Conservation (phyloP, 2,797 vertebrate genomes). For the Trichosurus vulpecula region DNA sequence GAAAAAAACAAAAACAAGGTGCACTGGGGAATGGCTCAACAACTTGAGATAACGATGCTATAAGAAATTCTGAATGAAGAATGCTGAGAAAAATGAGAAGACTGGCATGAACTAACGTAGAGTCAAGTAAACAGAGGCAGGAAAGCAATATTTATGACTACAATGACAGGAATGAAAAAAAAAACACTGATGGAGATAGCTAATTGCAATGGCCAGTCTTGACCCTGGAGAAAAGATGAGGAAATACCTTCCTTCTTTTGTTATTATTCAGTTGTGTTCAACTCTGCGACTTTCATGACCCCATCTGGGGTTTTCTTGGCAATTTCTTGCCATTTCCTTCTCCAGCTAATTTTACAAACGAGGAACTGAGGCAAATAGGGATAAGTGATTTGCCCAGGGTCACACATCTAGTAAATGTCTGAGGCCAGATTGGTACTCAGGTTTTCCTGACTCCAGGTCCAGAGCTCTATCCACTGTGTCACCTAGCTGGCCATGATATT, state of each 20-base stretch:
- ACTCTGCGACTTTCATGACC: neutral
- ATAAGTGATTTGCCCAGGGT: neutral
- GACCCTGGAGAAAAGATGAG: neutral
- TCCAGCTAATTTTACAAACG: too few species aligned
- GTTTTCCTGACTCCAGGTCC: neutral
- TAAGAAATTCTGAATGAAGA: neutral
- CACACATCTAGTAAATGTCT: neutral
- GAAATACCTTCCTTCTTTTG: neutral
- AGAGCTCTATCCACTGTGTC: neutral
- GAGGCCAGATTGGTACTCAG: neutral
- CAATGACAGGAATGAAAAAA: neutral
- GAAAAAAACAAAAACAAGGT: neutral
- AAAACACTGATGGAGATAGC: neutral
- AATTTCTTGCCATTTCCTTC: too few species aligned
- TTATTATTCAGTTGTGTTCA: neutral
- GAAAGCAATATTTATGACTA: neutral
- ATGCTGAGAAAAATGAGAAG: neutral
- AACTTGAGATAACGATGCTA: neutral
- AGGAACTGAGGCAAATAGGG: too few species aligned
- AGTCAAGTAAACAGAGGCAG: neutral
- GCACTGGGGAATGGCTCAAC: neutral
- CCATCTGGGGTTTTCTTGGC: neutral
- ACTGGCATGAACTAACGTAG: neutral
- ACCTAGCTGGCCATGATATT: too few species aligned
- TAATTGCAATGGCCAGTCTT: neutral